Conservation (phyloP, 2,113 vertebrate species). For the Myanophis thanlyinensis region DNA sequence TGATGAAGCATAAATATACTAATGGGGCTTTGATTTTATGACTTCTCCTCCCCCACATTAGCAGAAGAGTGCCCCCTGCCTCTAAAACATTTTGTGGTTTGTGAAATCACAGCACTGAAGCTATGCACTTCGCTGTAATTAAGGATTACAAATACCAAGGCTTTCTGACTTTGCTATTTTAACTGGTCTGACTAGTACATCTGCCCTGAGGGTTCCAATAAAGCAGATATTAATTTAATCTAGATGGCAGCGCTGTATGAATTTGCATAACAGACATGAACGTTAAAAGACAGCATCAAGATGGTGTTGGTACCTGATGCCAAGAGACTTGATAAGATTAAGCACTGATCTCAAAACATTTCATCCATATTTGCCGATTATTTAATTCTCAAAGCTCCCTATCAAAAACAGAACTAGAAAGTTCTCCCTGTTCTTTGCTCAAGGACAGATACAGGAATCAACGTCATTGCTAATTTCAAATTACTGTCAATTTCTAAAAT, state of each 20-base stretch:
- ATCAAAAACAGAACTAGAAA: not conserved
- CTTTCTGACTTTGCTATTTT: not conserved
- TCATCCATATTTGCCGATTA: not conserved
- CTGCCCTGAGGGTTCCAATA: not conserved
- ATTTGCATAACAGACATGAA: not conserved
- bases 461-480: not conserved
- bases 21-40: not conserved
- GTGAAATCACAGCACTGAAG: not conserved
- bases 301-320: not conserved
- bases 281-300: not conserved
- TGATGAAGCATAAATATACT: not conserved
- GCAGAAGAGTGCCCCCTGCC: not conserved
- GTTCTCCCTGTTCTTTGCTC: not conserved
- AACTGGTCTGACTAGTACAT: not conserved
- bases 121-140: slow-evolving; percentile 1
- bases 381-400: not conserved
- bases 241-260: not conserved
- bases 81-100: not conserved
- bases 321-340: not conserved
- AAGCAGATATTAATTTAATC: slow-evolving; percentile 9
- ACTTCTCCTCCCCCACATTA: not conserved
- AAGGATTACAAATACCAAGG: not conserved
- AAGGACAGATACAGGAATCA: not conserved
- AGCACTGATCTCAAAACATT: not conserved
- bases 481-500: not conserved